A percentile compares a stretch with the other conserved stretches of the same genome.
Evolutionary conservation across 1,140 invertebrate species (phyloP).

Genomic region (Meloidogyne exigua): DNA sequence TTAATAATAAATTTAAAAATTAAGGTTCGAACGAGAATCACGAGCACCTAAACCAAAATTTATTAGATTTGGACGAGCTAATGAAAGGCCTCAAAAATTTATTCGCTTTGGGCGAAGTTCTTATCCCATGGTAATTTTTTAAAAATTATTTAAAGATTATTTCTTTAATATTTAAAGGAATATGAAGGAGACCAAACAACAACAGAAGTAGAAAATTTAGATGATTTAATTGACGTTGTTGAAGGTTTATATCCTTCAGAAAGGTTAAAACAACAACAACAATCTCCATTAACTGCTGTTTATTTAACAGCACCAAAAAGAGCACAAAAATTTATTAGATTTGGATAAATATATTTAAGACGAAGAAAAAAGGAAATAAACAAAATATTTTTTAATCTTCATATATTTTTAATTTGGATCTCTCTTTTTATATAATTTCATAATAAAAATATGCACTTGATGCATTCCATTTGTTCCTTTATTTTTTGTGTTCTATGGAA

Average conservation of each 20-base stretch:
- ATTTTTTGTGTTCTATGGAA: neutral
- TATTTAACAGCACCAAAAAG: constrained; percentile 28
- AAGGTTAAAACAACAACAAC: constrained; percentile 2
- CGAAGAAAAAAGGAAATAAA: neutral
- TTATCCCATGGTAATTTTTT: constrained; percentile 6
- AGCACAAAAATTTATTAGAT: constrained; percentile 37
- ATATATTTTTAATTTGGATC: constrained; percentile 2
- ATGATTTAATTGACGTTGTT: constrained; percentile 18
- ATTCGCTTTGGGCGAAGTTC: constrained; percentile 41
- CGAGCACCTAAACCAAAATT: constrained; percentile 45
- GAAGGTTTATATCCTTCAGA: constrained; percentile 3
- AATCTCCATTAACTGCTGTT: neutral
- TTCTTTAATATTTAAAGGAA: neutral
- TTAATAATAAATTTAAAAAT: constrained; percentile 1
- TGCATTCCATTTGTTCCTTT: neutral
- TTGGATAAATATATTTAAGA: constrained; percentile 19
- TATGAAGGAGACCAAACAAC: neutral
- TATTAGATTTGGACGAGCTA: constrained; percentile 39
- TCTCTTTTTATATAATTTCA: neutral
- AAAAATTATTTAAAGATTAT: neutral
- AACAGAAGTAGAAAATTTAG: constrained; percentile 11
- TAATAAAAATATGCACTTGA: neutral
- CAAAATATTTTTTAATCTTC: neutral
- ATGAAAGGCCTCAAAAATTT: constrained; percentile 32
- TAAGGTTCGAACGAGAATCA: constrained; percentile 33